Base-by-base conservation (phyloP, 2,113 vertebrate species). In the Nothoprocta perdicaria region DNA sequence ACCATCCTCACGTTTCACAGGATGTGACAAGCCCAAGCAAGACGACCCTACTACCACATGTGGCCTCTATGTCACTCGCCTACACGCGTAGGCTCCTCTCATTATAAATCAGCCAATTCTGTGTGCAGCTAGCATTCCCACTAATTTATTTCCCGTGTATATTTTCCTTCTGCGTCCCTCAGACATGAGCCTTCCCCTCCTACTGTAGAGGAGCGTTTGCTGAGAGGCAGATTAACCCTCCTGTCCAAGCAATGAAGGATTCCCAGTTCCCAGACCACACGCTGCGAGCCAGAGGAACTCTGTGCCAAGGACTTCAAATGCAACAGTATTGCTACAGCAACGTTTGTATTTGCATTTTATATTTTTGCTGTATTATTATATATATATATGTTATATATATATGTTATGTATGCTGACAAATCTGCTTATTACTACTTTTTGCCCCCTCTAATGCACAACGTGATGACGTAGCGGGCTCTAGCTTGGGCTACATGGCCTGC, bases 261-360 rank as follows among this genome's bases (percentile, higher is more conserved):
- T 62, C 22, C 31, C 75, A 68, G 72, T 29, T 80, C 74, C 23
- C 65, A 85, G 89, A 85, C 92, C 87, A 92, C 87, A 94, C 83
- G 5, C 52, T n/a, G 43, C 11, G 26, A 66, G 50, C 2, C 4
- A 81, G 74, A 17, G 38, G 66, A 69, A 65, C n/a, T 62, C 11
- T 0, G 3, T 6, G 9, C 19, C 29, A 12, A 41, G 38, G 46
- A 33, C 73, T 55, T 66, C 18, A 48, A 45, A 43, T 24, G 41
- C 2, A 22, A 48, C 48, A 6, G 11, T 21, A 22, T 22, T 48
- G 29, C 66, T 76, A 63, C 38, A 60, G 45, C 31, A 50, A 45
- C 23, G 15, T 18, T 13, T 40, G 35, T 69, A 71, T 46, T 27
- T 48, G 21, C 11, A 23, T 48, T 48, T 21, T 48, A 23, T 23